Conservation (phyloP, 1,140 invertebrate species). For the Conopomorpha cramerella region DNA sequence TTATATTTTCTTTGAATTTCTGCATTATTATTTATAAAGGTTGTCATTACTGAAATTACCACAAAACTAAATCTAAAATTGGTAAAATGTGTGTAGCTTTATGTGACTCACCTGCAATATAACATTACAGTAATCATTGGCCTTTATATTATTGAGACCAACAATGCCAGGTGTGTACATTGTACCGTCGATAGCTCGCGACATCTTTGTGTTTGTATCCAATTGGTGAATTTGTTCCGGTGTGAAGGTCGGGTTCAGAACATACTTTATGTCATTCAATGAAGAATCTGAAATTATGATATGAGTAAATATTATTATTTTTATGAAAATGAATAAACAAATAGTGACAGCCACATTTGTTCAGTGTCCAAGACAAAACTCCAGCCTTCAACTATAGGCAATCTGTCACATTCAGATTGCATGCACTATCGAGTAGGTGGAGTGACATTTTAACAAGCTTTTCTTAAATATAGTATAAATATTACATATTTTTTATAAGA, state of each 20-base stretch:
- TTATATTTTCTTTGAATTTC: no score
- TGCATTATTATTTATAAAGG: no score
- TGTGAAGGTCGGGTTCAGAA: constrained; percentile 96
- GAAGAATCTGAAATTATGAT: constrained; percentile 80
- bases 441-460: no score
- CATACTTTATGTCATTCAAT: constrained; percentile 98
- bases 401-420: no score
- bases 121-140: constrained; percentile 99
- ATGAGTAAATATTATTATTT: constrained; percentile 5
- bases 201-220: constrained; percentile 85
- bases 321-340: no score
- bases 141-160: constrained; percentile 99
- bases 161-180: constrained; percentile 96
- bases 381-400: no score
- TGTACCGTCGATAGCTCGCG: constrained; percentile 94
- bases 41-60: no score
- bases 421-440: no score
- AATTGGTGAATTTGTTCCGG: constrained; percentile 78
- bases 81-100: constrained; percentile 3
- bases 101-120: constrained; percentile 79
- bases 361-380: no score
- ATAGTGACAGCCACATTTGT: no score
- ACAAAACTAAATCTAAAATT: constrained; percentile 8
- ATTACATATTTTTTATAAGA: no score
- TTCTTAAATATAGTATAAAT: no score